Conservation (phyloP, 30 jellyfish, hydroid and myxozoan species). For the Turritopsis rubra region DNA sequence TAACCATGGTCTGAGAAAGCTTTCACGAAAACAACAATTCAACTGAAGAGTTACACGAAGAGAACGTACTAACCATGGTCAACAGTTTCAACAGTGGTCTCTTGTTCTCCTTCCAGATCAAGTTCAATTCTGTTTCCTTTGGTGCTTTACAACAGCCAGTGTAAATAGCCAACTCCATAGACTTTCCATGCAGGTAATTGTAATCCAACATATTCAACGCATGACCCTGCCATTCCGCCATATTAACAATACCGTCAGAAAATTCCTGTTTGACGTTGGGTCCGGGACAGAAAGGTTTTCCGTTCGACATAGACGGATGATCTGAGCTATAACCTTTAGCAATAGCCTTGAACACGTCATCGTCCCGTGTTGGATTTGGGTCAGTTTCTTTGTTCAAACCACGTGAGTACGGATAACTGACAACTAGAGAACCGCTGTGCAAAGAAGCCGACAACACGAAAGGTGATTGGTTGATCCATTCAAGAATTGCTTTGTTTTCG, state of each 20-base stretch:
- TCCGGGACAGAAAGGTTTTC: constrained; percentile 96
- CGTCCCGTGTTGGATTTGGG: constrained; percentile 69
- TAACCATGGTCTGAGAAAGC: too few species aligned
- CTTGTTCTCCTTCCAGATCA: constrained; percentile 75
- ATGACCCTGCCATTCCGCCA: constrained; percentile 83
- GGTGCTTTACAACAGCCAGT: constrained; percentile 99
- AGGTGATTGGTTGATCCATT: constrained; percentile 69
- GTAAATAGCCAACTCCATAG: constrained; percentile 64
- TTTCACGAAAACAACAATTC: too few species aligned
- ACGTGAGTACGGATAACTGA: constrained; percentile 82
- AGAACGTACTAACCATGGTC: constrained; percentile 45
- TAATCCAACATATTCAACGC: constrained; percentile 64
- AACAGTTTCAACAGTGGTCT: constrained; percentile 47
- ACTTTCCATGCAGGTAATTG: constrained; percentile 53
- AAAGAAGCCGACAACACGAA: constrained; percentile 87
- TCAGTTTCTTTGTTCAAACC: constrained; percentile 57
- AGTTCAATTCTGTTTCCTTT: constrained; percentile 46
- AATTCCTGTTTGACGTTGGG: constrained; percentile 66
- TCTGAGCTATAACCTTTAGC: constrained; percentile 49
- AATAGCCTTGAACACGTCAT: constrained; percentile 49
- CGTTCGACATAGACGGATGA: constrained; percentile 92
- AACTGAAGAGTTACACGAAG: not conserved
- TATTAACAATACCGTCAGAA: constrained; percentile 76
- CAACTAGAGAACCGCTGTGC: constrained; percentile 95
- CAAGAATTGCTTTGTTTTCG: constrained; percentile 74